Percentiles rank a stretch among this genome's conserved stretches.
These are phyloP conservation scores for Tonatia bakeri DNA, from an alignment of 2,113 vertebrate species.

Conservation along the genomic window DNA sequence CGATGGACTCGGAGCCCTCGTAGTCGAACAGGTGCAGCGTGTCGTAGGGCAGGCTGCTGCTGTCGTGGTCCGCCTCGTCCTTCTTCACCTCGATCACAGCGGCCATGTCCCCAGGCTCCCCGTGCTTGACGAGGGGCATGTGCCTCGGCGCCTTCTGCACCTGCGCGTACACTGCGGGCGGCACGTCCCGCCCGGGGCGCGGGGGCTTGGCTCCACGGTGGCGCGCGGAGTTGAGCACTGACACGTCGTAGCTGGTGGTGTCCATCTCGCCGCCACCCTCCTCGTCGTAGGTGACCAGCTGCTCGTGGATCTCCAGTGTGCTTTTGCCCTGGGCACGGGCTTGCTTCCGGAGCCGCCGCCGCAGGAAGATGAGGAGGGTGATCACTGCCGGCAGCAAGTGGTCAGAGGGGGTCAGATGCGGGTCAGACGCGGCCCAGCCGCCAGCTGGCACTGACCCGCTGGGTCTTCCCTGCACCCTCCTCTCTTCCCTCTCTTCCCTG, in stretches of 20 bases:
- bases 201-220: conserved; percentile 74
- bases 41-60: conserved; percentile 91
- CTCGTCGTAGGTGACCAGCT: conserved; percentile 96
- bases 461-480: rapidly evolving
- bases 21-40: conserved; percentile 96
- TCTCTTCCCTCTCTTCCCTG: background rate
- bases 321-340: conserved; percentile 82
- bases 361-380: conserved; percentile 86
- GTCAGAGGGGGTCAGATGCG: background rate
- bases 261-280: conserved; percentile 99
- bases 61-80: conserved; percentile 93
- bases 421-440: rapidly evolving
- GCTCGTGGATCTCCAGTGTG: conserved; percentile 93
- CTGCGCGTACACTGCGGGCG: conserved; percentile 81
- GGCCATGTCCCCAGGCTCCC: conserved; percentile 91
- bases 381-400: conserved; percentile 82
- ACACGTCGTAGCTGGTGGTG: conserved; percentile 96
- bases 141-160: conserved; percentile 82
- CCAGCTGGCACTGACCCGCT: rapidly evolving
- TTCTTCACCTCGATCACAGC: conserved; percentile 96
- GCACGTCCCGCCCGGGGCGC: conserved; percentile 38
- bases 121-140: conserved; percentile 54
- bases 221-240: conserved; percentile 90
- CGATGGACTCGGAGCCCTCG: conserved; percentile 91
- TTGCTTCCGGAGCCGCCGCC: conserved; percentile 89